These are phyloP conservation scores for Chionis minor DNA, from an alignment of 2,113 vertebrate genomes.

Conservation along the genomic window DNA sequence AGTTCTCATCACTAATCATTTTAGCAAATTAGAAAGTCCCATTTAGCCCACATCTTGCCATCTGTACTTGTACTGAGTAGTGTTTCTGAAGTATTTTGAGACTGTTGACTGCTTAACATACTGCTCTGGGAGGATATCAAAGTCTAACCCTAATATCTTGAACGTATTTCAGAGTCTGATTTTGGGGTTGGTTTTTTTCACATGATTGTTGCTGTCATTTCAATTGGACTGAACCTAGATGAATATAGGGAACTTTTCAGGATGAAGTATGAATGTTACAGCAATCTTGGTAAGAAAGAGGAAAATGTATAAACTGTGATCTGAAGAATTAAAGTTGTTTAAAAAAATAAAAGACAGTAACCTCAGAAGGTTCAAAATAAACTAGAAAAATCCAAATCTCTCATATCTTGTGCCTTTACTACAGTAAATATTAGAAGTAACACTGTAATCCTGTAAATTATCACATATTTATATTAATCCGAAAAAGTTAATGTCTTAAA, in stretches of 20 bases:
- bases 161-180: neutral
- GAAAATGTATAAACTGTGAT: neutral
- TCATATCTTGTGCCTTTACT: neutral
- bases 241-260: neutral
- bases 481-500: neutral
- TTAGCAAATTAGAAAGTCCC: constrained; percentile 13
- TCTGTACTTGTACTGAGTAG: neutral
- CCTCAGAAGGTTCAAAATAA: neutral
- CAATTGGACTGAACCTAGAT: neutral
- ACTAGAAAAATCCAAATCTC: neutral
- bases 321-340: neutral
- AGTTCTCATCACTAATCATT: constrained; percentile 58
- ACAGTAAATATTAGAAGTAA: neutral
- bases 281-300: neutral
- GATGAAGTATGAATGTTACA: neutral
- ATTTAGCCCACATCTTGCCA: neutral
- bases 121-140: neutral
- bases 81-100: neutral
- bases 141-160: neutral
- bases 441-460: neutral
- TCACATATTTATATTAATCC: neutral
- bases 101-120: neutral
- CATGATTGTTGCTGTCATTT: neutral
- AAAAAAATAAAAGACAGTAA: neutral
- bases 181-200: neutral